A percentile compares a stretch with the other conserved stretches of the same genome.
Conservation (phyloP, 2,797 vertebrate species). For the Mastacembelus armatus region DNA sequence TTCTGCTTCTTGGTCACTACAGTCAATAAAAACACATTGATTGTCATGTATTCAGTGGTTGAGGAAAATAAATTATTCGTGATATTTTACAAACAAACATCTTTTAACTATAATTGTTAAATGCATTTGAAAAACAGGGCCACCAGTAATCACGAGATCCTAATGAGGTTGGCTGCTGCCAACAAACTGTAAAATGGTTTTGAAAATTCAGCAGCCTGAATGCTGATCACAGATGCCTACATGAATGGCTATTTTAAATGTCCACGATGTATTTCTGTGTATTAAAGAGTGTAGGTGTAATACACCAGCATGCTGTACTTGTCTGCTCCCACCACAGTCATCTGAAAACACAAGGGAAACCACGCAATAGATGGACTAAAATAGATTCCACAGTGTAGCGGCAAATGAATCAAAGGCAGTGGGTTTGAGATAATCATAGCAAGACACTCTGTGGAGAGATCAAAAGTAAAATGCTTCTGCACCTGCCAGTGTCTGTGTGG, state of each 20-base stretch:
- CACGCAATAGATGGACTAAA: constrained; percentile 33
- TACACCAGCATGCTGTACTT: constrained; percentile 12
- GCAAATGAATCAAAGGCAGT: constrained; percentile 78
- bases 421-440: constrained; percentile 66
- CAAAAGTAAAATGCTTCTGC: constrained; percentile 80
- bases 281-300: constrained; percentile 46
- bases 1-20: constrained; percentile 7
- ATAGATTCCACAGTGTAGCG: constrained; percentile 52
- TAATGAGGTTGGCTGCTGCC: too few relatives aligned
- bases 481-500: constrained; percentile 72
- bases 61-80: background rate
- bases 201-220: background rate
- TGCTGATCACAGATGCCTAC: constrained; percentile 10
- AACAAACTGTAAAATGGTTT: too few relatives aligned
- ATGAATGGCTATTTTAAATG: constrained; percentile 33
- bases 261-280: constrained; percentile 29
- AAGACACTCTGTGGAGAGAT: constrained; percentile 76
- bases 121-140: background rate
- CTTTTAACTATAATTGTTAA: background rate
- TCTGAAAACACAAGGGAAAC: constrained; percentile 49
- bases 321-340: constrained; percentile 38
- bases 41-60: too few relatives aligned
- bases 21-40: constrained; percentile 29
- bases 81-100: background rate
- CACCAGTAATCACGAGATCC: background rate